Evolutionary conservation across 2,888 invertebrate genomes (phyloP), one percentile per base, ranked within the genome.

Genomic region (Copidosoma aretas): DNA sequence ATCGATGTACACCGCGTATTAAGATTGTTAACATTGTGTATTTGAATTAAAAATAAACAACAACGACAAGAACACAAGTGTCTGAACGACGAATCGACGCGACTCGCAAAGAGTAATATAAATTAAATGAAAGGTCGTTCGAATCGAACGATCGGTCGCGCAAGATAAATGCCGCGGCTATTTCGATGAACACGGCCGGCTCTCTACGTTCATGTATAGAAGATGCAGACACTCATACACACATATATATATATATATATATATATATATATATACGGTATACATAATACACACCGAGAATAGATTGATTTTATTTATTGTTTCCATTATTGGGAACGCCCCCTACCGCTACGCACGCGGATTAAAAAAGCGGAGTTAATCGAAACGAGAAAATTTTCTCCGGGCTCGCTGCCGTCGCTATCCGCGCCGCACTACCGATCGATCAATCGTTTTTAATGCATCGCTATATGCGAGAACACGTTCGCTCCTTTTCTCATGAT

Each of bases 281-380:
- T 32, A 8, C 32, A 32, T 8, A 8, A n/a, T n/a, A 14, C 41
- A 14, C 41, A 10, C 78, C 75, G 77, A 80, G 77, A 77, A 79
- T 81, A 81, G 82, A 79, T 82, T 81, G 80, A 81, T 80, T 81
- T 82, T 82, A 83, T 82, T 83, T 82, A 82, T 83, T 82, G 80
- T 82, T 46, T 82, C 80, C 78, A 58, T 66, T 68, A 60, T 68
- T 39, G 62, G 71, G 63, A 71, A 71, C 71, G 71, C 68, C 32
- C 60, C 52, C 25, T 58, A 22, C 57, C 70, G 64, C 64, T 60
- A 32, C 63, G 59, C 46, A 64, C 57, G 58, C 49, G 64, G 58
- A 5, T 0, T 25, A 5, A 25, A 22, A 56, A 25, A 5, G 41
- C 67, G 60, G 67, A 64, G 65, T 71, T 71, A 65, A 65, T 68